Evolutionary conservation across 2,113 vertebrate species (phyloP).

Genomic region (Girardinichthys multiradiatus): DNA sequence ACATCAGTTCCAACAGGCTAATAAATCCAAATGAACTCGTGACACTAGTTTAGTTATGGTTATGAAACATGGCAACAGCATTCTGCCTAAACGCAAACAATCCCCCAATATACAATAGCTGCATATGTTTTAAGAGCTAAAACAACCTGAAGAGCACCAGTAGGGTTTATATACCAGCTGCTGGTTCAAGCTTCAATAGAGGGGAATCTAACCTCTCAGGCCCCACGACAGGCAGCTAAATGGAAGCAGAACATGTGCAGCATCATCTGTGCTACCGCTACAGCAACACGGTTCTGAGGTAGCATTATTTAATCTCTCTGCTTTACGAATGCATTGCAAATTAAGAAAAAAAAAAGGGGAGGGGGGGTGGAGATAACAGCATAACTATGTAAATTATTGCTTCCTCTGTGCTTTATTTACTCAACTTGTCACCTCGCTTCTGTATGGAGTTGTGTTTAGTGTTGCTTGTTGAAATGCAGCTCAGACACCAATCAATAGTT

Average conservation of each 20-base stretch:
- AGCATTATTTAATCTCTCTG: slow-evolving; percentile 6
- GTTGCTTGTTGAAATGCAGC: slow-evolving; percentile 49
- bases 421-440: slow-evolving; percentile 8
- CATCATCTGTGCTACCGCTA: slow-evolving; percentile 4
- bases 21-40: slow-evolving; percentile 10
- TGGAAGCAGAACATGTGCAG: slow-evolving; percentile 2
- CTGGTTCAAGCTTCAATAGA: neutral
- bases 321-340: slow-evolving; percentile 15
- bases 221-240: neutral
- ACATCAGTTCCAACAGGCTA: neutral
- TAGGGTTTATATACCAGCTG: slow-evolving; percentile 2
- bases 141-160: neutral
- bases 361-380: slow-evolving; percentile 6
- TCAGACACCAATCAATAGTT: slow-evolving; percentile 64
- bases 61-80: no score
- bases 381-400: slow-evolving; percentile 17
- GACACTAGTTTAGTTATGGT: no score
- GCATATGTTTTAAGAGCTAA: neutral
- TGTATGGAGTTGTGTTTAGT: slow-evolving; percentile 21
- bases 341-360: slow-evolving; percentile 32
- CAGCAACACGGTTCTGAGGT: slow-evolving; percentile 17
- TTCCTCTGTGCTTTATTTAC: slow-evolving; percentile 38
- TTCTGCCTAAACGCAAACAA: neutral
- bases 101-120: no score
- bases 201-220: neutral